phyloP scores from a whole-genome alignment of 2,113 vertebrate species.

The Arvicanthis niloticus region DNA sequence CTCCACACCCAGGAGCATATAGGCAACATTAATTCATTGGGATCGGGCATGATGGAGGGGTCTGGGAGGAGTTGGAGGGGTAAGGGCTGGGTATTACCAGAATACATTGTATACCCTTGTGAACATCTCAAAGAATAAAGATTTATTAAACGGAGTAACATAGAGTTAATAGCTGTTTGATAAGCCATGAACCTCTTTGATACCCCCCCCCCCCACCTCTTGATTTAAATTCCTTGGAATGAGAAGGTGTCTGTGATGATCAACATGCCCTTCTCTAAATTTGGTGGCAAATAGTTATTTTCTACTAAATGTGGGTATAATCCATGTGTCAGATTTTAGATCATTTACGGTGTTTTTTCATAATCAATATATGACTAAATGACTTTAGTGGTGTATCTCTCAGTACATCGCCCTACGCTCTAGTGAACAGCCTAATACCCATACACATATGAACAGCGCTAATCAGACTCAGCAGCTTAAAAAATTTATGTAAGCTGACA shows the following conservation, averaged over 20 bases:
- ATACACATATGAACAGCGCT: neutral
- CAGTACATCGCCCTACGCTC: neutral
- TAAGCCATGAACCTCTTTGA: too few species aligned
- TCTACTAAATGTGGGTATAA: neutral
- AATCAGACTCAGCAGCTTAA: neutral
- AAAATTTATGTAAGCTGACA: too few species aligned
- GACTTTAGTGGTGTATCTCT: neutral
- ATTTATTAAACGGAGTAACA: neutral
- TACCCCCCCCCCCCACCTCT: neutral
- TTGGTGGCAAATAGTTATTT: neutral
- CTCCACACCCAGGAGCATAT: neutral
- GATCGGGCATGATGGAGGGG: neutral
- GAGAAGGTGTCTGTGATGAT: neutral
- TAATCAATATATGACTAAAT: neutral
- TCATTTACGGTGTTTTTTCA: conserved; percentile 1
- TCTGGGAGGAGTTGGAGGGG: neutral
- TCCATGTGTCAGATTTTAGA: neutral
- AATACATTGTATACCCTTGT: neutral
- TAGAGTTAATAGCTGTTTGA: neutral
- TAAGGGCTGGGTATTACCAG: too few species aligned
- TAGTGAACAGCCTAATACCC: too few species aligned
- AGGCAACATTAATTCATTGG: neutral
- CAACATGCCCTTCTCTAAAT: neutral
- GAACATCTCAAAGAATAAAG: neutral
- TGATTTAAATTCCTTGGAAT: neutral